Conservation (phyloP, 2,113 vertebrate genomes). For the Urocolius indicus region DNA sequence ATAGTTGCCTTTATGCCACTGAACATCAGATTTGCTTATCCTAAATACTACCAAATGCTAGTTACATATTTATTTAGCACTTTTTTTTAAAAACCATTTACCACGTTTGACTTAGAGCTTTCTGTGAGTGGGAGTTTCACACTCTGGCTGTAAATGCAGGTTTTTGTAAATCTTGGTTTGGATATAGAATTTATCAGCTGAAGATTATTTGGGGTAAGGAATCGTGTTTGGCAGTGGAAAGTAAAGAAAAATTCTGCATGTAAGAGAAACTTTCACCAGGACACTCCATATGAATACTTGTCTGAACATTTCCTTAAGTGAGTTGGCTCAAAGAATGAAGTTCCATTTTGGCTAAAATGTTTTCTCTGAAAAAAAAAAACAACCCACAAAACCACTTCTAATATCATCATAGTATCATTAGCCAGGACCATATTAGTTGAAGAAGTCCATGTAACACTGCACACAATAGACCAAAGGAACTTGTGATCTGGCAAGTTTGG, state of each 20-base stretch:
- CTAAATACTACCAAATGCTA: conserved; percentile 22
- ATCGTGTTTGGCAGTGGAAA: not conserved
- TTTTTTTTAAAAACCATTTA: not conserved
- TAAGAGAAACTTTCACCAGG: not conserved
- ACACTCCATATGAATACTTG: not conserved
- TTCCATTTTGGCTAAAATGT: not conserved
- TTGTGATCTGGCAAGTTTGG: not conserved
- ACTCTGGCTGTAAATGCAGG: not conserved
- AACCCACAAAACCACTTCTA: not conserved
- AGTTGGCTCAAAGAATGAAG: not conserved
- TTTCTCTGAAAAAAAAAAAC: not conserved
- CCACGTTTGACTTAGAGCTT: not conserved
- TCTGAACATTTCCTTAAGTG: not conserved
- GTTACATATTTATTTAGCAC: not conserved
- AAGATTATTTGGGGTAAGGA: not conserved
- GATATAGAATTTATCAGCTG: not conserved
- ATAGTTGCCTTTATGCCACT: not conserved
- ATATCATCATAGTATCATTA: not conserved
- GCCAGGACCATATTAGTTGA: not conserved
- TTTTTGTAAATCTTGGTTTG: conserved; percentile 5
- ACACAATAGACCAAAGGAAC: not conserved
- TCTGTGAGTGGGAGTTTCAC: not conserved
- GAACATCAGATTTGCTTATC: not conserved
- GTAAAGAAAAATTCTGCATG: not conserved
- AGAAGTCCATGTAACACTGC: not conserved